These are phyloP conservation scores for Bruchidius siliquastri DNA, from an alignment of 2,888 invertebrate species.

Conservation along the genomic window DNA sequence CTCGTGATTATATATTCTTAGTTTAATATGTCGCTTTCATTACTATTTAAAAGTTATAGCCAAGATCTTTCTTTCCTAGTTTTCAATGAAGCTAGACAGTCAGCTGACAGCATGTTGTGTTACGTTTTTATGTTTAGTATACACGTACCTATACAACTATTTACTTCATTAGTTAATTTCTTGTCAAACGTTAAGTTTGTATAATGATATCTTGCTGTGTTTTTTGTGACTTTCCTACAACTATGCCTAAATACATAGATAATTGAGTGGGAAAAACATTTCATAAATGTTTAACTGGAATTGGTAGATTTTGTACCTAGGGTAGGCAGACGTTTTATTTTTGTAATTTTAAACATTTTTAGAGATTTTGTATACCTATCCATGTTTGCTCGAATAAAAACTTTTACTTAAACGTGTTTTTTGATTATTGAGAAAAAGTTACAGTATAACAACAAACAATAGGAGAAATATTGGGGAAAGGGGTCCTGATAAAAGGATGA, in stretches of 20 bases:
- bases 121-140: slow-evolving; percentile 8
- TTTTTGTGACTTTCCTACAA: neutral
- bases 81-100: slow-evolving; percentile 18
- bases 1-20: neutral
- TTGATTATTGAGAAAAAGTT: neutral
- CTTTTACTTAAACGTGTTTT: neutral
- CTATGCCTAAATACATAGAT: neutral
- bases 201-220: neutral
- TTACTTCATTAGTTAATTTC: neutral
- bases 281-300: neutral
- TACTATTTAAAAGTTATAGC: neutral
- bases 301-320: neutral
- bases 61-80: neutral
- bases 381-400: neutral
- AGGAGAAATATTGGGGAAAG: too few species aligned
- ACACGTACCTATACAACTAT: neutral
- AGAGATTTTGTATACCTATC: neutral
- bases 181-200: neutral
- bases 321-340: neutral
- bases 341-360: neutral
- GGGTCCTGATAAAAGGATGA: too few species aligned
- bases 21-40: neutral
- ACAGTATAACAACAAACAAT: too few species aligned
- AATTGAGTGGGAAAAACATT: neutral
- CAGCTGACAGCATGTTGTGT: slow-evolving; percentile 35